A percentile compares a stretch with the other conserved stretches of the same genome.
Conservation (phyloP, 2,888 invertebrate species). For the Hymenopus coronatus region DNA sequence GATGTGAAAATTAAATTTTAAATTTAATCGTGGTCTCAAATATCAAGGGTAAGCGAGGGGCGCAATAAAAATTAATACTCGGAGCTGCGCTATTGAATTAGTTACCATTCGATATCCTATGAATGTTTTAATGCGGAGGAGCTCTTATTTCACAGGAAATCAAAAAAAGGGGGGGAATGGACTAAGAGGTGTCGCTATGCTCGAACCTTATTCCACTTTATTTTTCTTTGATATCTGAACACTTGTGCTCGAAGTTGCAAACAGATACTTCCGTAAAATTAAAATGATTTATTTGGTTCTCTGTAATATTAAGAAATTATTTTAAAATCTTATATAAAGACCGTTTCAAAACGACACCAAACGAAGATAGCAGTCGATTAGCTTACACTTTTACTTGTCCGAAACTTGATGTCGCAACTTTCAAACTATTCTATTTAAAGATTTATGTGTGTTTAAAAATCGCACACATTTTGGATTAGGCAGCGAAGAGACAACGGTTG, state of each 20-base stretch:
- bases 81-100: slow-evolving; percentile 23
- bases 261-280: too few species aligned
- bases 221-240: neutral
- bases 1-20: slow-evolving; percentile 33
- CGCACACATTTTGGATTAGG: too few species aligned
- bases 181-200: neutral
- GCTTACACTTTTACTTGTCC: too few species aligned
- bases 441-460: too few species aligned
- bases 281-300: too few species aligned
- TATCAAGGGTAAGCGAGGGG: slow-evolving; percentile 12
- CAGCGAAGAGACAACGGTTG: too few species aligned
- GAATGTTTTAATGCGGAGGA: neutral
- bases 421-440: too few species aligned
- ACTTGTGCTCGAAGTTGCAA: neutral
- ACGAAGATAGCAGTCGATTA: too few species aligned
- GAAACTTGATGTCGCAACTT: too few species aligned
- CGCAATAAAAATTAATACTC: slow-evolving; percentile 22
- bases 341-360: too few species aligned
- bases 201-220: neutral
- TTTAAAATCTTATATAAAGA: too few species aligned
- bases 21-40: slow-evolving; percentile 34
- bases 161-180: neutral
- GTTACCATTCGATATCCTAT: slow-evolving; percentile 23
- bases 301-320: too few species aligned
- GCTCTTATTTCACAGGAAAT: neutral